Evolutionary conservation across 2,888 invertebrate genomes (phyloP).

Genomic region (Drosophila greeni): DNA sequence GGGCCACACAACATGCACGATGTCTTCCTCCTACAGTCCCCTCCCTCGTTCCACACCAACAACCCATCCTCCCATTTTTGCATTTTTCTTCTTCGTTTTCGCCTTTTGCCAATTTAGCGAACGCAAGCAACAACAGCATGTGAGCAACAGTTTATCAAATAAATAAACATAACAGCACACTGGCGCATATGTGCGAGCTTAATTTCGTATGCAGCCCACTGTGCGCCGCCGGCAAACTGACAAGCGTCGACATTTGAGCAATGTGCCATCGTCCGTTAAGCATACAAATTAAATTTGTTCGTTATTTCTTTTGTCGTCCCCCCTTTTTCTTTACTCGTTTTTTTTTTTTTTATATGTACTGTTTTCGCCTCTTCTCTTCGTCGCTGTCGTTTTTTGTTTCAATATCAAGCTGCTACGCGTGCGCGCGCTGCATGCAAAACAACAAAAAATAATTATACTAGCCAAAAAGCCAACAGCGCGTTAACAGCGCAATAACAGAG

Average conservation of each 20-base stretch:
- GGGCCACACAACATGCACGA: slow-evolving; percentile 54
- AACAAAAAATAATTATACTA: slow-evolving; percentile 6
- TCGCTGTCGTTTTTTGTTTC: slow-evolving; percentile 38
- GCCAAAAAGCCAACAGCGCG: slow-evolving; percentile 43
- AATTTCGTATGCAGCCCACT: slow-evolving; percentile 68
- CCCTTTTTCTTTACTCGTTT: slow-evolving; percentile 12
- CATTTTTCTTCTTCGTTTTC: slow-evolving; percentile 11
- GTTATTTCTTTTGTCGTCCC: slow-evolving; percentile 3
- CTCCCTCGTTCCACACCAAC: not conserved
- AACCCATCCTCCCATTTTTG: not conserved
- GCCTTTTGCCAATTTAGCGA: slow-evolving; percentile 31
- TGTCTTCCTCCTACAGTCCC: not conserved
- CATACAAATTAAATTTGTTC: slow-evolving; percentile 61
- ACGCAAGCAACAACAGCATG: slow-evolving; percentile 35
- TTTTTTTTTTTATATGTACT: slow-evolving; percentile 7
- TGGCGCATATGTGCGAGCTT: slow-evolving; percentile 24
- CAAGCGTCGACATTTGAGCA: slow-evolving; percentile 72
- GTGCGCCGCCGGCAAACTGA: slow-evolving; percentile 60
- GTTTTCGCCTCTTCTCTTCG: slow-evolving; percentile 5
- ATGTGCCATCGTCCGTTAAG: slow-evolving; percentile 53
- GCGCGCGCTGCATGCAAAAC: slow-evolving; percentile 66
- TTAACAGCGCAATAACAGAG: too few relatives aligned
- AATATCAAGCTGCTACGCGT: slow-evolving; percentile 65
- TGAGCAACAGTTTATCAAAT: slow-evolving; percentile 50
- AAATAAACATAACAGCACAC: slow-evolving; percentile 70